Base-by-base conservation (phyloP, 2,888 invertebrate genomes). In the Thyatira batis region DNA sequence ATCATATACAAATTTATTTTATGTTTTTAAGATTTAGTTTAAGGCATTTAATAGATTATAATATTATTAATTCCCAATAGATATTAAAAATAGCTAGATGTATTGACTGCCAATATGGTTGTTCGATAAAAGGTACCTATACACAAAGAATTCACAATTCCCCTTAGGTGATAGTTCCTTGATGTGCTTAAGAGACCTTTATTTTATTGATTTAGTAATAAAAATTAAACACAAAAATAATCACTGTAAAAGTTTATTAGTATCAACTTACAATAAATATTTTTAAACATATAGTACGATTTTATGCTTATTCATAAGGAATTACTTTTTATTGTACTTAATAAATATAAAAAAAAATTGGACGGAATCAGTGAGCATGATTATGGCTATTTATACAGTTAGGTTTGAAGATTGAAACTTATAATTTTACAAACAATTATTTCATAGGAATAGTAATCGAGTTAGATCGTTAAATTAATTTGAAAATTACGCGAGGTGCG, bases 221-320 rank as follows among this genome's bases (percentile, higher is more conserved):
- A 53, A 58, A 73, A 69, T 63, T 64, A 74, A 75, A 70, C 59
- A 54, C 54, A 56, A 65, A 50, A 63, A 65, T 61, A 72, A 74
- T 76, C 78, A 80, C 78, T 84, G 83, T 83, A 85, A 66, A 85
- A 85, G 78, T 83, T 84, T 85, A 87, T 88, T 88, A 88, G 87
- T 86, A 82, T 67, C 78, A 81, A 81, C 85, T 85, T 86, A 87
- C 67, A 81, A 72, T 75, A 76, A 76, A 69, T 64, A 64, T 67
- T 73, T 80, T 79, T 78, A 70, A 74, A 69, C 69, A 76, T 74
- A 76, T 71, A 70, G 69, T 72, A 74, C 61, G 71, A 69, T 10
- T 2, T 27, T 27, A 23, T 20, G 17, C 17, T 20, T 27, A 48
- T 48, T 10, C 20, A 27, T 17, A 17, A 48, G 1, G 13, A 27